Percentiles rank a stretch among this genome's conserved stretches.
These are phyloP conservation scores for Streptopelia turtur DNA, from an alignment of 2,797 vertebrate genomes.

Conservation along the genomic window DNA sequence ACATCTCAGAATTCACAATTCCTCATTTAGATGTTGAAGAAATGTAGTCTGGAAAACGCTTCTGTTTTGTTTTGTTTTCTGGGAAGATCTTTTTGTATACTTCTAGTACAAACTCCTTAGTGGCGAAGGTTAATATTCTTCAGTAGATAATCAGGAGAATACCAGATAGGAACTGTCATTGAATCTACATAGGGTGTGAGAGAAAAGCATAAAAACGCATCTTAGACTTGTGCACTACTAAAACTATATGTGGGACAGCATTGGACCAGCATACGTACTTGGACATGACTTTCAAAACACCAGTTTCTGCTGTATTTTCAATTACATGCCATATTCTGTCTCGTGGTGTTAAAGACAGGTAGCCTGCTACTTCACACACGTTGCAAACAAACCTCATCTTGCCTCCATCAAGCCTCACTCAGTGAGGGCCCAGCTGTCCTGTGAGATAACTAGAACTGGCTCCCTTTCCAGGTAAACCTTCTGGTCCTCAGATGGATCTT, in stretches of 20 bases:
- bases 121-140: neutral
- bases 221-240: neutral
- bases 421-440: neutral
- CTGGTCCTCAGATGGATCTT: neutral
- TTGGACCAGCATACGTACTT: neutral
- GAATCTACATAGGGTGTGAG: neutral
- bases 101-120: neutral
- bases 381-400: neutral
- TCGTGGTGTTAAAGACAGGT: neutral
- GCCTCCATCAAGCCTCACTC: neutral
- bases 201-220: neutral
- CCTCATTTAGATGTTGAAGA: neutral
- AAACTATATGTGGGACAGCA: neutral
- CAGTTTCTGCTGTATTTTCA: neutral
- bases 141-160: neutral
- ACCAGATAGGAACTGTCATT: neutral
- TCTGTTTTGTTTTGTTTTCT: neutral
- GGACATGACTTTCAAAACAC: neutral
- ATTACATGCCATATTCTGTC: neutral
- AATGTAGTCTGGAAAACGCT: neutral
- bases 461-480: neutral
- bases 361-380: neutral
- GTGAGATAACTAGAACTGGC: neutral
- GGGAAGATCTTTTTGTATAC: neutral
- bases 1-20: neutral